phyloP scores from a whole-genome alignment of 2,113 vertebrate genomes.

The Thalassoma bifasciatum region DNA sequence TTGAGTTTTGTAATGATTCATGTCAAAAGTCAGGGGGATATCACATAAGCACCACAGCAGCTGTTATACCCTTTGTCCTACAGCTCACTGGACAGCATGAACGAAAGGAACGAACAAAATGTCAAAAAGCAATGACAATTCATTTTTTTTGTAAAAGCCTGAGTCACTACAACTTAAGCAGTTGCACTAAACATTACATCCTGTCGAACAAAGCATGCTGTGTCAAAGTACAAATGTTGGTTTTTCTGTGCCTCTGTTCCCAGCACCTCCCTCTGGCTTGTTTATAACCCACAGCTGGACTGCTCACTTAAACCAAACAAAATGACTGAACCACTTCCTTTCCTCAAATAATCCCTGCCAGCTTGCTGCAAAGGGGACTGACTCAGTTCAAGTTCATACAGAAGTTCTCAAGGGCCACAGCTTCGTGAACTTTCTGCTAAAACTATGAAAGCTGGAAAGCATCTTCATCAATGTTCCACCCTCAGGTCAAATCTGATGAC shows the following conservation, averaged over 20 bases:
- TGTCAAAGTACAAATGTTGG: not conserved
- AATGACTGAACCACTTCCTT: conserved; percentile 18
- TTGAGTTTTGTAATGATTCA: too few relatives aligned
- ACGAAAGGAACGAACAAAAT: too few relatives aligned
- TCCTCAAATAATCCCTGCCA: conserved; percentile 3
- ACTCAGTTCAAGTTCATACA: not conserved
- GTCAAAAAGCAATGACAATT: too few relatives aligned
- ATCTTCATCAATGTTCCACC: conserved; percentile 37
- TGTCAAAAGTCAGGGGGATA: too few relatives aligned
- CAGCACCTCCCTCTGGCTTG: conserved; percentile 12
- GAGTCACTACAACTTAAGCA: too few relatives aligned
- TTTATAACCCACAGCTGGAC: conserved; percentile 39
- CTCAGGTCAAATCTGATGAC: conserved; percentile 42
- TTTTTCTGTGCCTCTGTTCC: conserved; percentile 11
- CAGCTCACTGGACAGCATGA: too few relatives aligned
- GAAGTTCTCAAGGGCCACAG: conserved; percentile 24
- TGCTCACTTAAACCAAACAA: conserved; percentile 29
- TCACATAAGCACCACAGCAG: too few relatives aligned
- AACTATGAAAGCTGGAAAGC: conserved; percentile 24
- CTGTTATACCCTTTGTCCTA: too few relatives aligned
- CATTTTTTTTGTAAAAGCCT: too few relatives aligned
- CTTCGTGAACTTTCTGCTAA: too few relatives aligned
- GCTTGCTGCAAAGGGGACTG: not conserved
- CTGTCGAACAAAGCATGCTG: not conserved
- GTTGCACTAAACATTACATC: not conserved